These are phyloP conservation scores for Apodemia duryi DNA, from an alignment of 2,888 invertebrate genomes.

Conservation along the genomic window DNA sequence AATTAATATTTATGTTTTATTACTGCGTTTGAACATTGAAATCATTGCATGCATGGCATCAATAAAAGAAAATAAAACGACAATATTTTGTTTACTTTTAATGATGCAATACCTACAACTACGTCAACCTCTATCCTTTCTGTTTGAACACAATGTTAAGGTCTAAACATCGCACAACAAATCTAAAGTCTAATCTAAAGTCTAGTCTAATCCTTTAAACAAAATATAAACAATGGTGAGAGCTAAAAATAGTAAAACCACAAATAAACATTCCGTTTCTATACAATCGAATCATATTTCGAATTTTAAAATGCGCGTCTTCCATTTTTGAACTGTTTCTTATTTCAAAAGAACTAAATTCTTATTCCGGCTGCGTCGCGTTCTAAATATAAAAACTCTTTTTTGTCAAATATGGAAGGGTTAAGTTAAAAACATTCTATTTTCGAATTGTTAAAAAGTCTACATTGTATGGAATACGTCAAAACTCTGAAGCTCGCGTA, in stretches of 20 bases:
- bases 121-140: too few species aligned
- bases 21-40: too few species aligned
- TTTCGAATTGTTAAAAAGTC: constrained; percentile 78
- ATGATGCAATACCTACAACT: too few species aligned
- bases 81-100: too few species aligned
- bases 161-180: too few species aligned
- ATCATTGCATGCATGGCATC: too few species aligned
- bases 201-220: not conserved
- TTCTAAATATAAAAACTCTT: constrained; percentile 76
- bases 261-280: constrained; percentile 44
- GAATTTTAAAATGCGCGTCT: constrained; percentile 48
- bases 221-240: constrained; percentile 2
- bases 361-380: constrained; percentile 67
- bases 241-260: constrained; percentile 5
- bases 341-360: constrained; percentile 73
- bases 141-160: too few species aligned
- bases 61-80: too few species aligned
- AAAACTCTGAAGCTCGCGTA: constrained; percentile 64
- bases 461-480: constrained; percentile 78
- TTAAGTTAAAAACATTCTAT: constrained; percentile 79
- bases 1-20: too few species aligned
- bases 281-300: constrained; percentile 48
- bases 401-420: constrained; percentile 79
- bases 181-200: too few species aligned
- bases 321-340: constrained; percentile 66